Evolutionary conservation across 2,113 vertebrate species (phyloP).

Genomic region (Cephalophus harveyi): DNA sequence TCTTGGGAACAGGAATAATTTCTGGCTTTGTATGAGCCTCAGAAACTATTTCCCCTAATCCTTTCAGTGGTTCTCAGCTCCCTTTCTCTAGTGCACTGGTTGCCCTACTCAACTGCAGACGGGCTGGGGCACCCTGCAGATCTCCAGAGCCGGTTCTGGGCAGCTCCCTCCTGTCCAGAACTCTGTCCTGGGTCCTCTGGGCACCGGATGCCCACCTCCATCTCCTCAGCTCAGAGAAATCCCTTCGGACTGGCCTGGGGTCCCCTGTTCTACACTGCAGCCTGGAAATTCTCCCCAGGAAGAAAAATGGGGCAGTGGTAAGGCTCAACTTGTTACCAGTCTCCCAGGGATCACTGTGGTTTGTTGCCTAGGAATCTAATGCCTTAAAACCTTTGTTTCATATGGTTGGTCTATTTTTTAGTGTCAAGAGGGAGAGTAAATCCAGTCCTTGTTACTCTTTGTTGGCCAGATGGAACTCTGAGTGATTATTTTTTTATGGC

Average conservation of each 20-base stretch:
- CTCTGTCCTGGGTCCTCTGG: background rate
- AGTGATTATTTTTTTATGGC: background rate
- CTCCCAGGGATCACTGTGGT: background rate
- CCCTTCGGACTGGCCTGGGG: background rate
- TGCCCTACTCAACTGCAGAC: background rate
- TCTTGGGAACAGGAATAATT: background rate
- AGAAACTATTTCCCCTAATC: background rate
- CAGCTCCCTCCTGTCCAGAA: background rate
- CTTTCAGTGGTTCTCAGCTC: background rate
- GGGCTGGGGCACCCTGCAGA: accelerated
- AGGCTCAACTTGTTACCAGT: background rate
- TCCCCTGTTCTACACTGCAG: background rate
- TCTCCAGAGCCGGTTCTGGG: background rate
- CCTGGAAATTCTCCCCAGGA: background rate
- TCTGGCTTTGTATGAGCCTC: background rate
- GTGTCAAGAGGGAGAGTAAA: background rate
- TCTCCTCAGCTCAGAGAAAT: background rate
- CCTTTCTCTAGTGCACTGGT: accelerated
- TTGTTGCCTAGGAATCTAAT: background rate
- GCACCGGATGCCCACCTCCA: too few relatives aligned
- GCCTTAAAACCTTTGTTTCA: background rate
- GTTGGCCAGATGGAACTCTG: background rate
- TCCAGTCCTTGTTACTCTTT: background rate
- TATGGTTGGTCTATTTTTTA: background rate
- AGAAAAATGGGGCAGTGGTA: background rate